phyloP scores from a whole-genome alignment of 35 echinoderm and acorn worm genomes.

The Strongylocentrotus purpuratus region DNA sequence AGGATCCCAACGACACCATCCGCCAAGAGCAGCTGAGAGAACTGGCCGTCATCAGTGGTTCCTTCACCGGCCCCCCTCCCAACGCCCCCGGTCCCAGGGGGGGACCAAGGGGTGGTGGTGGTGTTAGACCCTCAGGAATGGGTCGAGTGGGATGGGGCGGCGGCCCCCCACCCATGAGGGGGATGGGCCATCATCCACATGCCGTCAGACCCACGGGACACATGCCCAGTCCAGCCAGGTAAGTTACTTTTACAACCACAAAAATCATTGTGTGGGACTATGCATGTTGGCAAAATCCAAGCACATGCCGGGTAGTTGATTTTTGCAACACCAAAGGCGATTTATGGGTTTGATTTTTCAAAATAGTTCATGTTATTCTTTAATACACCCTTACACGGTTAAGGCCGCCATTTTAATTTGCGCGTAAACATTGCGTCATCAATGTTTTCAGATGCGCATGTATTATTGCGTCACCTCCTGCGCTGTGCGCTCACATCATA shows the following conservation, averaged over 20 bases:
- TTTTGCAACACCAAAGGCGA: no score
- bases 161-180: conserved; percentile 4
- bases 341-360: no score
- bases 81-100: background rate
- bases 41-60: conserved; percentile 61
- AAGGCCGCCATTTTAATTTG: no score
- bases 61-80: conserved; percentile 49
- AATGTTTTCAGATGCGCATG: no score
- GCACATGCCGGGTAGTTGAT: no score
- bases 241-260: background rate
- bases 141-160: conserved; percentile 45
- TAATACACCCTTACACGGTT: no score
- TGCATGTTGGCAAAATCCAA: no score
- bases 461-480: no score
- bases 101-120: conserved; percentile 49
- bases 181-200: conserved; percentile 29
- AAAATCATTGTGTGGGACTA: background rate
- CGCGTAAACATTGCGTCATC: no score
- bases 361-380: no score
- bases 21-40: conserved; percentile 61
- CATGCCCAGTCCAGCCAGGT: conserved; percentile 42
- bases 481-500: no score
- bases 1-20: conserved; percentile 72
- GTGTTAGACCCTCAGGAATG: background rate
- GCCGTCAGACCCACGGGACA: background rate